Base-by-base conservation (phyloP, 2,797 vertebrate species). In the Chanos chanos region DNA sequence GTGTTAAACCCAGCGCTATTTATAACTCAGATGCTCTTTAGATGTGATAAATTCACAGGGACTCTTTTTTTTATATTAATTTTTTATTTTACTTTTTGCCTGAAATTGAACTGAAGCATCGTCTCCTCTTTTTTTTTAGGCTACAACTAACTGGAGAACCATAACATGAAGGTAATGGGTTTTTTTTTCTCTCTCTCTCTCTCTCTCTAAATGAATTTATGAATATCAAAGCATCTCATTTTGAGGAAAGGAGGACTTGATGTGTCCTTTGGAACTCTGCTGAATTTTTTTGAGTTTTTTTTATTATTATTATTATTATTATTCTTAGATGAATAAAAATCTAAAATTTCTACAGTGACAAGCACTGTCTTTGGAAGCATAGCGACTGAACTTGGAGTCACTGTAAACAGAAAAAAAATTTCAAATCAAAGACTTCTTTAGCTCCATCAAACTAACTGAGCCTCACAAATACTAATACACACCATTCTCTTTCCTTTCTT, bases 391-490 rank as follows among this genome's bases (percentile, higher is more conserved):
- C 77, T 75, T 73, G 16, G 64, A 68, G 82, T 75, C 76, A 83
- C 76, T 64, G 58, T 69, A 73, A 77, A 80, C 84, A 81, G 82
- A 67, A 85, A 72, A 75, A 79, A 81, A 79, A 77, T 77, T 80
- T 79, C 64, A 59, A 90, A 89, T 89, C 88, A 90, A 90, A 89
- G 86, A 84, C 78, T 63, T 76, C 81, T 87, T 87, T 85, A 84
- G 79, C 82, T 87, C 84, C 77, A 82, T 90, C 83, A 85, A 74
- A 85, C 82, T 78, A 80, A 70, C 85, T 81, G 78, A 78, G 78
- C 80, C 83, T 86, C 80, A 81, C 85, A 84, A 89, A 89, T 85
- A 87, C 82, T 87, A 88, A 89, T 89, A 86, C 89, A 87, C 86
- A 82, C 78, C 83, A 83, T 81, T 83, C 81, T 83, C 76, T 79